Base-by-base conservation (phyloP, 2,888 invertebrate species). In the Nemotelus nigrinus region DNA sequence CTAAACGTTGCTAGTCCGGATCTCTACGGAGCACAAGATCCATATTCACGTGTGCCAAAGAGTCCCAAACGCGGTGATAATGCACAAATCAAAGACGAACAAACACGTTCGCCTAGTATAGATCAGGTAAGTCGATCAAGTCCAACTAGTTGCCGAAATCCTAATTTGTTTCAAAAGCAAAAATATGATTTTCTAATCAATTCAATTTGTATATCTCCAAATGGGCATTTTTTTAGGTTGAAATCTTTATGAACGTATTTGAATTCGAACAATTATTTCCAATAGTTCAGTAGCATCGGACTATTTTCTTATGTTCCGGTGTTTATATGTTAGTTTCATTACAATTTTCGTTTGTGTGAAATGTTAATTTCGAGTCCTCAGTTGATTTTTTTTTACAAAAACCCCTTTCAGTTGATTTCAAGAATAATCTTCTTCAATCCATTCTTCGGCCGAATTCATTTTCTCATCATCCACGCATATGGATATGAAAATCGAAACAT, bases 1-100 rank as follows among this genome's bases (percentile, higher is more conserved):
- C 90, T 95, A 82, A 97, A 96, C 88, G 92, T 96, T 87, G 94
- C 94, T 82, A 94, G 96, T 82, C 93, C 94, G 82, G 96, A 98
- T 88, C 91, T 99, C 82, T 97, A 98, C 90, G 95, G 94, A 85
- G 91, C 93, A 68, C 92, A 93, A 85, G 96, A 96, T 88, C 95
- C 96, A 78, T 96, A 94, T 88, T 94, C 94, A 84, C 89, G 95
- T 83, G 92, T 92, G 80, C 92, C 94, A 80, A 90, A 93, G 83
- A 93, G 94, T 83, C 94, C 94, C 43, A 93, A 94, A 86, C 89
- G 87, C 80, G 87, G 87, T 81, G 88, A 88, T 81, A 84, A 82
- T 72, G 86, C 85, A 80, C 82, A 85, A 80, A 80, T 86, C 79
- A 87, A 88, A 84, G 84, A 89, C 83, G 88, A 92, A 82, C 92